Evolutionary conservation across 2,888 invertebrate species (phyloP), one percentile per base, ranked within the genome.

Genomic region (Sclerodermus sp.): DNA sequence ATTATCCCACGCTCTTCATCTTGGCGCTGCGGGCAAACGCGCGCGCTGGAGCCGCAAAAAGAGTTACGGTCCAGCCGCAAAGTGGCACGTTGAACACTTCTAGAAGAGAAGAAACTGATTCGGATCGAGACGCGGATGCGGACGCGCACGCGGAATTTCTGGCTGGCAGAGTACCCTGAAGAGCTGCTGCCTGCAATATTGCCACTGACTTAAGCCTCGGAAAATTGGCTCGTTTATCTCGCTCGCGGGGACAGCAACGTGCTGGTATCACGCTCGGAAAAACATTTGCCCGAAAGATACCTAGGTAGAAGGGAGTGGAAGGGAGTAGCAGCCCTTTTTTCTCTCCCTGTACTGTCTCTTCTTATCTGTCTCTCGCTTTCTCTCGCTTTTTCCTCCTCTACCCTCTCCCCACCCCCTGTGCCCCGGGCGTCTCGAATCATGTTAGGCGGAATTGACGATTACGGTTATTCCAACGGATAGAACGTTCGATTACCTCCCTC

Each of bases 171-270:
- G 43, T 43, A 16, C 14, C 15, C 31, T 18, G 42, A 38, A 41
- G 51, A 47, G 50, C 51, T 42, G 49, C 44, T 42, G 49, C 44
- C 51, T 49, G 67, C 66, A 66, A 68, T 71, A 71, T 68, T 65
- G 68, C 62, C 59, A 55, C 58, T 64, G 63, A 69, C 68, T 71
- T 65, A 65, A 71, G 70, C 70, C 66, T 63, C 55, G 62, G 69
- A 66, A 71, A 71, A 71, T 71, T 71, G 71, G 67, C 67, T 69
- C 71, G 62, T 71, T 71, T 64, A 69, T 71, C 69, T 71, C 63
- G 57, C 55, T 51, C 59, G 55, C 57, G 57, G 60, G 58, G 57
- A 61, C 61, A 64, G 51, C 60, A 42, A 56, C n/a, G n/a, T n/a
- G 58, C 56, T 51, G 57, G 63, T 63, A 64, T 67, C 66, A 59